Evolutionary conservation across 2,888 invertebrate genomes (phyloP).

Genomic region (Troides helena): DNA sequence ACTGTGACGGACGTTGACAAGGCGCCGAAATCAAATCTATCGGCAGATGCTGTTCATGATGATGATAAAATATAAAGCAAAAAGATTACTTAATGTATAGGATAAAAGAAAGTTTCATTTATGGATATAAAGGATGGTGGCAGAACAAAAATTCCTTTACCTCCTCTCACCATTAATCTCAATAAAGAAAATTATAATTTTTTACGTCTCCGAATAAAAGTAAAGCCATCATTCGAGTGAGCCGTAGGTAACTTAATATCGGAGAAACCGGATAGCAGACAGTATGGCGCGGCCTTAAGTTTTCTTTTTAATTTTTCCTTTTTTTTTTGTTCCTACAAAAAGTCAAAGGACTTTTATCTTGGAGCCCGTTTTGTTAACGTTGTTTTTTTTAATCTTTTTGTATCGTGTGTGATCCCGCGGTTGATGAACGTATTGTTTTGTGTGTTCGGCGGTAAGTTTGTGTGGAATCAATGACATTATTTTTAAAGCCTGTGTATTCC

Average conservation of each 20-base stretch:
- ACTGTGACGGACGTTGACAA: too few species aligned
- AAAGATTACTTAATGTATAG: too few species aligned
- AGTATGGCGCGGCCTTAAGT: slow-evolving; percentile 76
- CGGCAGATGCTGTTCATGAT: too few species aligned
- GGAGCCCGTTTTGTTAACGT: slow-evolving; percentile 48
- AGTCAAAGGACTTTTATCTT: slow-evolving; percentile 66
- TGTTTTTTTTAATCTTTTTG: slow-evolving; percentile 51
- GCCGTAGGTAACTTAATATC: slow-evolving; percentile 69
- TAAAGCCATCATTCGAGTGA: slow-evolving; percentile 56
- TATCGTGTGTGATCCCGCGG: slow-evolving; percentile 64
- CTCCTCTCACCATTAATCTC: slow-evolving; percentile 53
- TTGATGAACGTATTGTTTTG: slow-evolving; percentile 62
- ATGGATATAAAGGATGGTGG: background rate
- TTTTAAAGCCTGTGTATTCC: slow-evolving; percentile 23
- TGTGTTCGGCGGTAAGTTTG: slow-evolving; percentile 44
- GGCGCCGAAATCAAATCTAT: too few species aligned
- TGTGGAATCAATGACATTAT: slow-evolving; percentile 35
- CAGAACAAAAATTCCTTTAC: slow-evolving; percentile 43
- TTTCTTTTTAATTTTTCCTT: slow-evolving; percentile 64
- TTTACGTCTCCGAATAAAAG: slow-evolving; percentile 59
- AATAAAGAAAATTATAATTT: slow-evolving; percentile 67
- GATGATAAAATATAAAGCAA: too few species aligned
- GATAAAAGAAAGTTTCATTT: too few species aligned
- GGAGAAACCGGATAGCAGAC: slow-evolving; percentile 78
- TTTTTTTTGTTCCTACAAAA: slow-evolving; percentile 57